phyloP scores from a whole-genome alignment of 2,888 invertebrate species.

The Agrenia bidenticulata region DNA sequence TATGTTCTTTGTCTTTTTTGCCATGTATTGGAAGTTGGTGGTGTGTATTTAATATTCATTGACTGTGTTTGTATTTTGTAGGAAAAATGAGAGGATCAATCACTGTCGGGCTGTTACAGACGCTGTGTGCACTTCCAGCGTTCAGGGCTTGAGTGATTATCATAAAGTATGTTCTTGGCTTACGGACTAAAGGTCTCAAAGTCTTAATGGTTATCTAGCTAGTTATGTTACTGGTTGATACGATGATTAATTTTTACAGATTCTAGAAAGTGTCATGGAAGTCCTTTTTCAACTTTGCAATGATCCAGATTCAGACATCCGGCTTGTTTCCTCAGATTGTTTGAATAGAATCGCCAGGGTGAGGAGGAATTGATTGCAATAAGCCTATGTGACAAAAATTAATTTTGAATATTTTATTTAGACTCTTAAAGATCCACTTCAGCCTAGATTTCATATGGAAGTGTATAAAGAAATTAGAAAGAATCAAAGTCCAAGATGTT shows the following conservation, averaged over 20 bases:
- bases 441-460: constrained; percentile 74
- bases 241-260: constrained; percentile 57
- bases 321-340: constrained; percentile 79
- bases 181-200: too few species aligned
- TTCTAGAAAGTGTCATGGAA: constrained; percentile 71
- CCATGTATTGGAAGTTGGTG: too few species aligned
- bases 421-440: constrained; percentile 67
- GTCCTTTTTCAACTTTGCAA: constrained; percentile 71
- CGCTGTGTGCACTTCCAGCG: constrained; percentile 66
- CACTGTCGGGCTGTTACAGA: constrained; percentile 73
- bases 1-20: constrained; percentile 17
- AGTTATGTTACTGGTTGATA: not conserved
- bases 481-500: constrained; percentile 67
- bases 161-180: constrained; percentile 53
- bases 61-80: constrained; percentile 54
- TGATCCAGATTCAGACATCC: constrained; percentile 73
- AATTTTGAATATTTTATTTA: constrained; percentile 52
- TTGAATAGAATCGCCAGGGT: constrained; percentile 75
- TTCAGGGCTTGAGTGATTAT: constrained; percentile 65
- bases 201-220: not conserved
- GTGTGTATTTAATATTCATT: not conserved
- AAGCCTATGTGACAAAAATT: not conserved
- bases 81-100: constrained; percentile 74
- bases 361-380: not conserved
- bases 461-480: constrained; percentile 79